Evolutionary conservation across 2,113 vertebrate species (phyloP), one percentile per base, ranked within the genome.

Genomic region (Otus sunia): DNA sequence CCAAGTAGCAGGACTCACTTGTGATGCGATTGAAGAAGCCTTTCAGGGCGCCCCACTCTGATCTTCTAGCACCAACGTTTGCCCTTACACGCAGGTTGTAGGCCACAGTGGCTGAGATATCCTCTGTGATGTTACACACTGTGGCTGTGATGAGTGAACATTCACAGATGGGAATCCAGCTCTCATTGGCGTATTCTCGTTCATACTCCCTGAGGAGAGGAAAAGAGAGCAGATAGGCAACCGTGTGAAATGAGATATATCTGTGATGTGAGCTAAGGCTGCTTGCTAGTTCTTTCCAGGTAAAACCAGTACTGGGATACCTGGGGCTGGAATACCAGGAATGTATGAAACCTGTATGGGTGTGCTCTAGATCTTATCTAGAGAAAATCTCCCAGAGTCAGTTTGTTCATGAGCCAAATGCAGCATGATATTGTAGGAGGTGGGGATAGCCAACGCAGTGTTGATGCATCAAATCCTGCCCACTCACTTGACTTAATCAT

Each of bases 91-190:
- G 94, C 47, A 98, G 95, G 39, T 17, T 96, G 67, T 98, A 98
- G 6, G 97, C 86, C 47, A 98, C 98, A 1, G 95, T 79, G 90
- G 97, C 97, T 1, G 97, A 97, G 90, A 98, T 96, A 72, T 98
- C 98, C 34, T 98, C 97, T 1, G 98, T 98, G 78, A 98, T 11
- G 30, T 98, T 96, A 45, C 98, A 98, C 36, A 88, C 6, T 0
- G 96, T 96, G n/a, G 30, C 52, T 30, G 88, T 30, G 10, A 92
- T 94, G 39, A 52, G 74, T 11, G 94, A 96, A 15, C 98, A 98
- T 29, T 94, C 96, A 11, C 86, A 95, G 92, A 81, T 97, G 84
- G 97, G 96, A 34, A 98, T 97, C 98, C 98, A 98, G 94, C 94
- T 62, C 56, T 97, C 90, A 6, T 96, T 97, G 68, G n/a, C 72